Evolutionary conservation across 2,797 vertebrate species (phyloP).

Genomic region (Nothura maculosa): DNA sequence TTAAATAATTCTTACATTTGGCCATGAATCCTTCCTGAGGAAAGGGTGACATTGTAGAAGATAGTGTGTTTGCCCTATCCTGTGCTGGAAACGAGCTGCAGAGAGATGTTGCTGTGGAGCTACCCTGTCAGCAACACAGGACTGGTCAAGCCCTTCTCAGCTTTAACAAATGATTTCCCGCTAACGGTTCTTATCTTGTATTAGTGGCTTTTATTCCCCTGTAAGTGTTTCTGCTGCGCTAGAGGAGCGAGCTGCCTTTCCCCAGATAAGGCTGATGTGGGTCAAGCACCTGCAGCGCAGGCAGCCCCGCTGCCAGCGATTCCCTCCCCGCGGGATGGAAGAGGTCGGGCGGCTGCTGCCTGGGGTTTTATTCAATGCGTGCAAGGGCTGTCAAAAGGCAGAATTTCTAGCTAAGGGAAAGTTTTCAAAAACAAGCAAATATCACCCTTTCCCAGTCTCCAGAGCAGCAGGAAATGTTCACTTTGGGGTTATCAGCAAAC

Average conservation of each 20-base stretch:
- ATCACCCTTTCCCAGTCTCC: background rate
- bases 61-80: background rate
- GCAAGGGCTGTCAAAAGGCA: background rate
- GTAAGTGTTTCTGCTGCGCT: background rate
- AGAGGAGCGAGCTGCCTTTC: background rate
- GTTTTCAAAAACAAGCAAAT: background rate
- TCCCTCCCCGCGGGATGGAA: rapidly evolving
- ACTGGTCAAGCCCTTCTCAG: background rate
- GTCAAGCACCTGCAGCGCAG: background rate
- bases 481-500: rapidly evolving
- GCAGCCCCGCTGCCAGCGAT: background rate
- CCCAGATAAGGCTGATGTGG: background rate
- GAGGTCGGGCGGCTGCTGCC: background rate
- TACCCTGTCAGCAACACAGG: rapidly evolving
- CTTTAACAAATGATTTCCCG: background rate
- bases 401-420: background rate
- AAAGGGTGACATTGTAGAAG: background rate
- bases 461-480: background rate
- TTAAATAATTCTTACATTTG: background rate
- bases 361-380: background rate
- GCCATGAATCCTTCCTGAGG: background rate
- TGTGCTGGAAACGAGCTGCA: too few relatives aligned
- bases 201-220: background rate
- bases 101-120: background rate
- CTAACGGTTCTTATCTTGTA: background rate